These are phyloP conservation scores for Galerucella calmariensis DNA, from an alignment of 2,888 invertebrate genomes.

Conservation along the genomic window DNA sequence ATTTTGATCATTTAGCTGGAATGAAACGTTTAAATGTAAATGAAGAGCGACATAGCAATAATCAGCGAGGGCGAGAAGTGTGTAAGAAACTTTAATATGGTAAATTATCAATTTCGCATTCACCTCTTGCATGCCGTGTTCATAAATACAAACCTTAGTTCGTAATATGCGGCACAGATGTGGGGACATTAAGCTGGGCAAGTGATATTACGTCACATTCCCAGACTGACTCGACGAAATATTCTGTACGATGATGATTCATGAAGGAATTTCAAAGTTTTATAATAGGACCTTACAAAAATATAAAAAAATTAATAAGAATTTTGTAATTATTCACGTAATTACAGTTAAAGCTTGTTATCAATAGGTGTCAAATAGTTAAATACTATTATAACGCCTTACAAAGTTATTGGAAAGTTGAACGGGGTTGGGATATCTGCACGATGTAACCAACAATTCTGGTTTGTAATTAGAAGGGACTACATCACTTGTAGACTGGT, in stretches of 20 bases:
- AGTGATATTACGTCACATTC: conserved; percentile 59
- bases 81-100: conserved; percentile 49
- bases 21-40: conserved; percentile 42
- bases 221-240: conserved; percentile 55
- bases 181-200: conserved; percentile 56
- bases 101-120: conserved; percentile 58
- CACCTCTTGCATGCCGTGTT: conserved; percentile 60
- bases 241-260: conserved; percentile 50
- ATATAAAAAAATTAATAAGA: background rate
- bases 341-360: no score
- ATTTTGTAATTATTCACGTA: background rate
- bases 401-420: no score
- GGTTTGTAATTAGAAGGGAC: no score
- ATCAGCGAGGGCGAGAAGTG: conserved; percentile 33
- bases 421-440: no score
- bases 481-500: no score
- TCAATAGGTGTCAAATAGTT: no score
- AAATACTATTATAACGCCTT: no score
- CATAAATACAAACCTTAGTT: conserved; percentile 57
- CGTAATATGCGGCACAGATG: conserved; percentile 59
- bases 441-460: no score
- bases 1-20: conserved; percentile 4
- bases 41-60: conserved; percentile 32
- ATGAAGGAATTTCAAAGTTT: conserved; percentile 55
- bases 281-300: conserved; percentile 23